Base-by-base conservation (phyloP, 2,113 vertebrate species). In the Phaethon lepturus region DNA sequence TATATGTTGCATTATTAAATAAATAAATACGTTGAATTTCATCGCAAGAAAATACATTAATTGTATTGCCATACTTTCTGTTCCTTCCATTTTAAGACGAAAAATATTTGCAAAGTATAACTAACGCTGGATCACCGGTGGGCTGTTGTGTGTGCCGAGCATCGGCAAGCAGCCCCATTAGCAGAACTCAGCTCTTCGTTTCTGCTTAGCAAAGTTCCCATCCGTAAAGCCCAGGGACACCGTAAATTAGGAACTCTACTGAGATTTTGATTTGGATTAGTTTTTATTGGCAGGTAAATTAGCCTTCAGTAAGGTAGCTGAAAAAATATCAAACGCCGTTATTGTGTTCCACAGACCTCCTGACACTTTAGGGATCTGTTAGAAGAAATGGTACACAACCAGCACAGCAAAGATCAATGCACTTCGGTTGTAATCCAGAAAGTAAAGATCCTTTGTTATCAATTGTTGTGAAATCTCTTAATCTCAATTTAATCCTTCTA, bases 71-170 rank as follows among this genome's bases (percentile, higher is more conserved):
- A 42, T 55, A 26, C 50, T 91, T 97, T 82, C 95, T 92, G 52
- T 83, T 95, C 68, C 59, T 93, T 95, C 78, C 75, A 77, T 97
- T 95, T 97, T 93, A 94, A 97, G 69, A 88, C 8, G 8, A 45
- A 75, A 97, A 97, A 78, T 88, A 92, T 91, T 90, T 72, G 95
- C 94, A 76, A 97, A 95, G 94, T 33, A 55, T 94, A 91, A 94
- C 53, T 95, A 95, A 84, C 69, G 29, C 47, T 0, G 13, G 77
- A 68, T 87, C 71, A 45, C 67, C 94, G 93, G 88, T 50, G 74
- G 67, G 71, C 66, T 49, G 77, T 80, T 80, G 58, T 5, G 60
- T 74, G 67, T 78, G 92, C 25, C 6, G 52, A 69, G 33, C 13
- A 49, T 55, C 87, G 81, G 28, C 53, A 53, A 86, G 47, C 6